Percentiles rank a stretch among this genome's conserved stretches.
phyloP scores from a whole-genome alignment of 2,113 vertebrate species.

The Cnemophilus loriae region DNA sequence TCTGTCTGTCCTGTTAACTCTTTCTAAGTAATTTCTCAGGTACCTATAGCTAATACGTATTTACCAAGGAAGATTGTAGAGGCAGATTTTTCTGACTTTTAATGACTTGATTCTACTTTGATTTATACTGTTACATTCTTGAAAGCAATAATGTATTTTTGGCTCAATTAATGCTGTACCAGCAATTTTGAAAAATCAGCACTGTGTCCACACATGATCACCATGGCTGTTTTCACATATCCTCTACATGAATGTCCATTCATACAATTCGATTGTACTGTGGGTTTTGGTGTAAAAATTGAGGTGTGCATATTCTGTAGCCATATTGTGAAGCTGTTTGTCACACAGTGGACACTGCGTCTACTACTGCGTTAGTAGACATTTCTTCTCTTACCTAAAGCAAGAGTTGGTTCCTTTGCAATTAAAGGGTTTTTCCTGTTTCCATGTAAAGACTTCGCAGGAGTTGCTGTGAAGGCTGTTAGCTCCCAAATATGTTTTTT shows the following conservation, averaged over 20 bases:
- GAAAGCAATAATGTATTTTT: background rate
- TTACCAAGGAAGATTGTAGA: background rate
- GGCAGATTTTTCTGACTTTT: background rate
- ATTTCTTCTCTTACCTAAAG: background rate
- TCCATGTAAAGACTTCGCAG: background rate
- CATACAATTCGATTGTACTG: background rate
- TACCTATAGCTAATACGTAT: background rate
- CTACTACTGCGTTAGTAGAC: background rate
- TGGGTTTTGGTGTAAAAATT: background rate
- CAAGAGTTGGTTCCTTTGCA: background rate
- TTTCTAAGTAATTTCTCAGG: background rate
- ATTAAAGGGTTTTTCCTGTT: background rate
- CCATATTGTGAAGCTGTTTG: background rate
- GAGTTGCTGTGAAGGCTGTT: background rate
- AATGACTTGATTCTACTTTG: background rate
- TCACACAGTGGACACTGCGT: background rate
- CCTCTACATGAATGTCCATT: background rate
- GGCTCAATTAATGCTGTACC: background rate
- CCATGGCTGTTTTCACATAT: background rate
- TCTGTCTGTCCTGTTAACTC: constrained; percentile 34
- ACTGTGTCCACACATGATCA: background rate
- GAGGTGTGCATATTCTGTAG: background rate
- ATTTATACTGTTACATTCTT: background rate
- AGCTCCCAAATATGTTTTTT: background rate
- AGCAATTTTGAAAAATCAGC: background rate